Percentiles rank a stretch among this genome's conserved stretches.
phyloP scores from a whole-genome alignment of 2,113 vertebrate genomes.

The Nematolebias whitei region DNA sequence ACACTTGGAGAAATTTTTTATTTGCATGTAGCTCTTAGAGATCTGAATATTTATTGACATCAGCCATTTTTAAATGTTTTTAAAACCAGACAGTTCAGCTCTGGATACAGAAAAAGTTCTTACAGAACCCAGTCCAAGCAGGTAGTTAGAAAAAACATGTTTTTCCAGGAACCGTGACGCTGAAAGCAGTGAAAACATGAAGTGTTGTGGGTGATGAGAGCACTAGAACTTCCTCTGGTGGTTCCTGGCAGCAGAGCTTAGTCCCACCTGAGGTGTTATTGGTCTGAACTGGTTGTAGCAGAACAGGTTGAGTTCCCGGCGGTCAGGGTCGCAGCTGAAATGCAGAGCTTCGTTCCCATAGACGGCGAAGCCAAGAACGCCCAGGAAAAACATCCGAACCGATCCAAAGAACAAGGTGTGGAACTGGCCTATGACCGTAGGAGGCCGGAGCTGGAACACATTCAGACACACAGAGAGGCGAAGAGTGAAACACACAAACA shows the following conservation, averaged over 20 bases:
- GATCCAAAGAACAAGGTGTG: slow-evolving; percentile 91
- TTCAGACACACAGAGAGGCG: neutral
- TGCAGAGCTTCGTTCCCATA: slow-evolving; percentile 90
- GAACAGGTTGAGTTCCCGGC: slow-evolving; percentile 88
- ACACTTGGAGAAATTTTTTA: too few relatives aligned
- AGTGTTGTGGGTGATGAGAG: neutral
- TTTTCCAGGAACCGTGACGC: too few relatives aligned
- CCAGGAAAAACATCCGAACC: slow-evolving; percentile 86
- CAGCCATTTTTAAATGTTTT: too few relatives aligned
- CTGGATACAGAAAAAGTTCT: too few relatives aligned
- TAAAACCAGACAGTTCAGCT: too few relatives aligned
- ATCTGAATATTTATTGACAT: too few relatives aligned
- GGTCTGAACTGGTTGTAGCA: slow-evolving; percentile 92
- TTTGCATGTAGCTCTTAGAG: too few relatives aligned
- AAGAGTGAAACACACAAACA: neutral
- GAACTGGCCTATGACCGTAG: slow-evolving; percentile 88
- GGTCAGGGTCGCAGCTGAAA: slow-evolving; percentile 90
- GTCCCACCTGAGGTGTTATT: slow-evolving; percentile 86
- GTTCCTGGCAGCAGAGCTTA: neutral
- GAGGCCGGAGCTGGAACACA: slow-evolving; percentile 83
- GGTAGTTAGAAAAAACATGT: too few relatives aligned
- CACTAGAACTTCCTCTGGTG: neutral
- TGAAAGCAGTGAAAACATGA: too few relatives aligned
- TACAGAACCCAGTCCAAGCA: too few relatives aligned
- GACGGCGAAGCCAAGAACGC: slow-evolving; percentile 87